These are phyloP conservation scores for Deilephila porcellus DNA, from an alignment of 2,888 invertebrate species.

Conservation along the genomic window DNA sequence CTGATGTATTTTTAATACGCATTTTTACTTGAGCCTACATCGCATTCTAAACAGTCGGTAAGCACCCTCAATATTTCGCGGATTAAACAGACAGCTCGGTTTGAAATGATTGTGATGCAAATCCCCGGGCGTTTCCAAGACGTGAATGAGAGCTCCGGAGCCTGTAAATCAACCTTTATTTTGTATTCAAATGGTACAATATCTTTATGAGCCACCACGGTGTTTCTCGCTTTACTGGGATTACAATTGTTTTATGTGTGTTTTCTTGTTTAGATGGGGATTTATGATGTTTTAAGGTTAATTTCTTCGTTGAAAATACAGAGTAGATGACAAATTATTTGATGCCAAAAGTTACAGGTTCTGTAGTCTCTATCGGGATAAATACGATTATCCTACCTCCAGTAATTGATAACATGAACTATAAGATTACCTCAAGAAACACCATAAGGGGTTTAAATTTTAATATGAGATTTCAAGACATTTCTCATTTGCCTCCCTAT, in stretches of 20 bases:
- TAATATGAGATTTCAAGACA: too few relatives aligned
- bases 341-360: too few relatives aligned
- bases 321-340: too few relatives aligned
- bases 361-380: too few relatives aligned
- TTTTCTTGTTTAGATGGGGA: too few relatives aligned
- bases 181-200: constrained; percentile 46
- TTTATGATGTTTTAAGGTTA: too few relatives aligned
- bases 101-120: constrained; percentile 63
- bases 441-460: too few relatives aligned
- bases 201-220: constrained; percentile 37
- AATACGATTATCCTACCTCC: too few relatives aligned
- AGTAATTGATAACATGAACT: too few relatives aligned
- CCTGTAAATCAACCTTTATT: constrained; percentile 51
- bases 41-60: constrained; percentile 12
- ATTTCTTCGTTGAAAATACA: too few relatives aligned
- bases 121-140: constrained; percentile 47
- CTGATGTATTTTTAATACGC: not conserved
- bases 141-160: constrained; percentile 46
- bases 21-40: not conserved
- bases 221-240: constrained; percentile 1
- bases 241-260: constrained; percentile 8
- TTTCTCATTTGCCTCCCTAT: too few relatives aligned
- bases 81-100: constrained; percentile 40
- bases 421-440: too few relatives aligned
- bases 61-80: constrained; percentile 30